Evolutionary conservation across 2,888 invertebrate species (phyloP).

Genomic region (Ommatoiulus sabulosus): DNA sequence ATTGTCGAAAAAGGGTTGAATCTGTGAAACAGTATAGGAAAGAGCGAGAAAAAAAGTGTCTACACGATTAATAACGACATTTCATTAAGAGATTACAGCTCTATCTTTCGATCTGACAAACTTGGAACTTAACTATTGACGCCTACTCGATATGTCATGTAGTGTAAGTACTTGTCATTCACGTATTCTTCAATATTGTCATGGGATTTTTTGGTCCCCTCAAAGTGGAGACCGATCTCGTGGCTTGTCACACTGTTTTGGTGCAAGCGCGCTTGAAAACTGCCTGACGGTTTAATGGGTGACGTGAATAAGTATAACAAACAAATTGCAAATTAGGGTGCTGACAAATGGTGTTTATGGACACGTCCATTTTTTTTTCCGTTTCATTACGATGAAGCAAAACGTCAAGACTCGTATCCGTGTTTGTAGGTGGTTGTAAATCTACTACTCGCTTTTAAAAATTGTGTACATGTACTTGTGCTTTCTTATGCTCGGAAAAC

Average conservation of each 20-base stretch:
- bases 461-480: neutral
- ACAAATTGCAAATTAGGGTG: constrained; percentile 35
- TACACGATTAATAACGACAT: neutral
- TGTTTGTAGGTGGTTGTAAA: neutral
- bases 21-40: neutral
- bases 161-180: neutral
- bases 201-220: neutral
- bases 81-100: neutral
- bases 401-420: neutral
- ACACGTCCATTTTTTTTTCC: neutral
- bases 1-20: too few species aligned
- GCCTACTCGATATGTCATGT: constrained; percentile 27
- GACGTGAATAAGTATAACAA: constrained; percentile 11
- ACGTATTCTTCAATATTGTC: constrained; percentile 19
- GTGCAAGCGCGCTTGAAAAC: neutral
- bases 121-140: constrained; percentile 8
- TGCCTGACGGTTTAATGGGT: constrained; percentile 16
- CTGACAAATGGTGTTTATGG: constrained; percentile 39
- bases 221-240: neutral
- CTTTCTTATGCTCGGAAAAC: neutral
- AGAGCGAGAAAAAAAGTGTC: neutral
- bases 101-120: constrained; percentile 20
- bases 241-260: neutral
- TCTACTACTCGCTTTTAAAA: neutral
- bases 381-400: constrained; percentile 9